These are phyloP conservation scores for Colletes gigas DNA, from an alignment of 1,140 invertebrate genomes.

Conservation along the genomic window DNA sequence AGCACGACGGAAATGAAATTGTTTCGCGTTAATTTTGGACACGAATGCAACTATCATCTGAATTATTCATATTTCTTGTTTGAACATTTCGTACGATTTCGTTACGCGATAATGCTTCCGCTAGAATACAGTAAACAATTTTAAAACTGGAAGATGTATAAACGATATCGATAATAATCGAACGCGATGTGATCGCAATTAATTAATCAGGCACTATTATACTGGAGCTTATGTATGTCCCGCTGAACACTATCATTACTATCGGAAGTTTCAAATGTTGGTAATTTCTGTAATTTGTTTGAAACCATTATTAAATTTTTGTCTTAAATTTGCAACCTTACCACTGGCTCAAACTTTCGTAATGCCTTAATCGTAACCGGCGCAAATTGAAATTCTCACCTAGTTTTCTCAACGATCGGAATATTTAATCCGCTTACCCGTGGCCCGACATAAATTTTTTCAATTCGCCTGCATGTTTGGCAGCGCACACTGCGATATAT, in stretches of 20 bases:
- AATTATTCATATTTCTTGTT: not conserved
- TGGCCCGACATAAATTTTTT: not conserved
- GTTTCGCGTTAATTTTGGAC: slow-evolving; percentile 19
- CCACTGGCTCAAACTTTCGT: not conserved
- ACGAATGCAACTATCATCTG: slow-evolving; percentile 1
- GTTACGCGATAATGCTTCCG: not conserved
- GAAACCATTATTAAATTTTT: not conserved
- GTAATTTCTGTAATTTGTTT: too few species aligned
- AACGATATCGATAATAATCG: too few species aligned
- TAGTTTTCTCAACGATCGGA: not conserved
- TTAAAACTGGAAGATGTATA: too few species aligned
- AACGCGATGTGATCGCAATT: too few species aligned
- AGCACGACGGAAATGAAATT: not conserved
- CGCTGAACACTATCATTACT: too few species aligned
- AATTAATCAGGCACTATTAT: too few species aligned
- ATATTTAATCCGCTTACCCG: not conserved
- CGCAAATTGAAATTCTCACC: not conserved
- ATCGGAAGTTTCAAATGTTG: too few species aligned
- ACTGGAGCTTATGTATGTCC: not conserved
- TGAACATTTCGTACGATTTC: not conserved
- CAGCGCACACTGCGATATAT: not conserved
- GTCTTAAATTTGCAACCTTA: not conserved
- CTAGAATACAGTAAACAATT: not conserved
- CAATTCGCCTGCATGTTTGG: not conserved
- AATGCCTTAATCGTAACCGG: not conserved